Percentiles rank a stretch among this genome's conserved stretches.
These are phyloP conservation scores for Gallinago nigripennis DNA, from an alignment of 2,797 vertebrate genomes.

Conservation along the genomic window DNA sequence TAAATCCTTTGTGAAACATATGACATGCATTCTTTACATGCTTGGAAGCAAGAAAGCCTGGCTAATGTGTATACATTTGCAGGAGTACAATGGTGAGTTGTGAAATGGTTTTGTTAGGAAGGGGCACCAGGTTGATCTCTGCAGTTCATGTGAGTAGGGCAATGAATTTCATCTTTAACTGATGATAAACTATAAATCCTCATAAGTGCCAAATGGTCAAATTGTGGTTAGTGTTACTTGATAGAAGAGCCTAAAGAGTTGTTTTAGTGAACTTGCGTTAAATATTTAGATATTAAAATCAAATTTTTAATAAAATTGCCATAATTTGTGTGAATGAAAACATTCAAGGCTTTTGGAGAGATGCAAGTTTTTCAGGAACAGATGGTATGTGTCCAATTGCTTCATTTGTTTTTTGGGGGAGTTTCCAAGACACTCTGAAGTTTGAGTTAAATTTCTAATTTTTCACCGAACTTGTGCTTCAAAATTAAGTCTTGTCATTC, in stretches of 20 bases:
- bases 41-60: neutral
- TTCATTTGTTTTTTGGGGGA: neutral
- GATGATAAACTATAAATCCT: constrained; percentile 51
- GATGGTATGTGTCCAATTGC: neutral
- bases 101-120: constrained; percentile 65
- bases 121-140: constrained; percentile 31
- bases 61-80: constrained; percentile 4
- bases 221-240: constrained; percentile 5
- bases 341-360: neutral
- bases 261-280: constrained; percentile 26
- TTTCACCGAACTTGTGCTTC: neutral
- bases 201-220: neutral
- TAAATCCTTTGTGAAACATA: neutral
- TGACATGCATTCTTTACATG: neutral
- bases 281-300: constrained; percentile 18
- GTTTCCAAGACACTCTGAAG: neutral
- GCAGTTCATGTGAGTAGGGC: constrained; percentile 15
- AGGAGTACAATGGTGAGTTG: constrained; percentile 32
- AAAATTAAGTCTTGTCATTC: neutral
- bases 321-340: neutral
- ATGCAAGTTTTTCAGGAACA: neutral
- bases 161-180: constrained; percentile 42
- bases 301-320: neutral
- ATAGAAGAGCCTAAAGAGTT: neutral
- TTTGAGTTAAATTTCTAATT: neutral